Evolutionary conservation across 1,140 invertebrate genomes (phyloP), one percentile per base, ranked within the genome.

Genomic region (Lethrus apterus): DNA sequence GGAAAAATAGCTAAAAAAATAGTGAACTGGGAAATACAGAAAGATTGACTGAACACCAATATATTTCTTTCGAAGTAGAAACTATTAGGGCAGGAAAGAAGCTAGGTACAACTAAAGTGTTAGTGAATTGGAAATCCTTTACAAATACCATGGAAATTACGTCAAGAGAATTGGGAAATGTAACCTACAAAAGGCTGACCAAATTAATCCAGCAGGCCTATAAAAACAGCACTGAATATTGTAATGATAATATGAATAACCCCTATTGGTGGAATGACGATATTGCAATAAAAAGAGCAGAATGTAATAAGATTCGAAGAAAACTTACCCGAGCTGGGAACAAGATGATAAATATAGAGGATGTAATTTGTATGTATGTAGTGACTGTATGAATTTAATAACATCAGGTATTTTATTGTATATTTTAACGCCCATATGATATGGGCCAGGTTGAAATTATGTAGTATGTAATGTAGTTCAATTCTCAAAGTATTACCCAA

Each of bases 201-300:
- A 36, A 36, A 4, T 9, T 20, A n/a, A 36, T 36, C 15, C 5
- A 5, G 17, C 17, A 36, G 34, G 34, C 15, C 19, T 36, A 36
- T n/a, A 10, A 21, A 20, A 36, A 36, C 17, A 19, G 34, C 10
- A 19, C n/a, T n/a, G n/a, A n/a, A n/a, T n/a, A n/a, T n/a, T n/a
- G n/a, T n/a, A n/a, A n/a, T n/a, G n/a, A n/a, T n/a, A n/a, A n/a
- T n/a, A n/a, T n/a, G n/a, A n/a, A n/a, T n/a, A n/a, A n/a, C n/a
- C n/a, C n/a, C n/a, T n/a, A n/a, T n/a, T n/a, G 34, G 34, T 36
- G 34, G 17, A 36, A 10, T 7, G 34, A 36, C 10, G 34, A 36
- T 2, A 20, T 36, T 10, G 34, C n/a, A 36, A 21, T n/a, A 10
- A 36, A 36, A 36, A 19, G 3, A 10, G 4, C 4, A 10, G 18